Percentiles rank a stretch among this genome's conserved stretches.
These are phyloP conservation scores for Norana najaformis DNA, from an alignment of 2,888 invertebrate genomes.

Conservation along the genomic window DNA sequence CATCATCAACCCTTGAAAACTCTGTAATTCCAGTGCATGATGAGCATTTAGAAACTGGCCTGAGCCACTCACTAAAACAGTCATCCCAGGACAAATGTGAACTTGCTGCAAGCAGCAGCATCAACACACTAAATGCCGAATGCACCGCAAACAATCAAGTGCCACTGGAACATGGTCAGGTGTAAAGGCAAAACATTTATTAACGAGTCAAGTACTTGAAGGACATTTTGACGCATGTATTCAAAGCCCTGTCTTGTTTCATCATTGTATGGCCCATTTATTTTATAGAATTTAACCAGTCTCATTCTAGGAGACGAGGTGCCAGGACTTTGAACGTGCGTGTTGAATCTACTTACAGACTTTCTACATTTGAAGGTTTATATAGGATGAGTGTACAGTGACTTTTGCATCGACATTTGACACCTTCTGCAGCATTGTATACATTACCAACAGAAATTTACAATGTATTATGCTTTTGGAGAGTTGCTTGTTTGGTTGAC, in stretches of 20 bases:
- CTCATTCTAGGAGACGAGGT: neutral
- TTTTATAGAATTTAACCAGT: neutral
- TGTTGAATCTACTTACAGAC: neutral
- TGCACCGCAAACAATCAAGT: neutral
- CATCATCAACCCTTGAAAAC: neutral
- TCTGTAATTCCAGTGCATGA: neutral
- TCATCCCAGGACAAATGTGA: neutral
- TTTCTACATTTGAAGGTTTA: neutral
- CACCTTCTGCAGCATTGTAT: neutral
- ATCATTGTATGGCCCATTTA: neutral
- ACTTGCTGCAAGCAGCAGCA: neutral
- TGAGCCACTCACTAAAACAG: neutral
- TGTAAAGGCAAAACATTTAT: neutral
- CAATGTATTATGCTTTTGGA: neutral
- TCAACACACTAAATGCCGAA: neutral
- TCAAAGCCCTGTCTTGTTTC: neutral
- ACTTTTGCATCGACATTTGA: neutral
- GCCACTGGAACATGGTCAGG: neutral
- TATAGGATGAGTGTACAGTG: neutral
- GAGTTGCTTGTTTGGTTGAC: neutral
- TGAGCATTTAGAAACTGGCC: neutral
- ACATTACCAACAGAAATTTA: neutral
- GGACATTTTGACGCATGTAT: neutral
- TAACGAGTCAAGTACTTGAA: conserved; percentile 13
- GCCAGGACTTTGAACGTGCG: neutral